Evolutionary conservation across 2,797 vertebrate genomes (phyloP).

Genomic region (Falco columbarius): DNA sequence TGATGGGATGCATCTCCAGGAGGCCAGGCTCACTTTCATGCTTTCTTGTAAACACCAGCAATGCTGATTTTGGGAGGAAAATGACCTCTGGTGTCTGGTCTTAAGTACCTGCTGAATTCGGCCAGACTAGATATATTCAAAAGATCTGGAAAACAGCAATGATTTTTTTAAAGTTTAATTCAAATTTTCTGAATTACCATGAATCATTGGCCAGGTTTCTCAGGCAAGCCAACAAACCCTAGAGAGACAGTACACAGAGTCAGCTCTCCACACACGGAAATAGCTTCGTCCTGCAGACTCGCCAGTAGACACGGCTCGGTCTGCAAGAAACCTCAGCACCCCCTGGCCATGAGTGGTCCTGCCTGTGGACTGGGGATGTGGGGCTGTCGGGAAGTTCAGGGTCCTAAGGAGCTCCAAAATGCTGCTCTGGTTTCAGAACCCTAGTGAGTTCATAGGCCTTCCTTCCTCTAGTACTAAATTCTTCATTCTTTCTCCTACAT

Average conservation of each 20-base stretch:
- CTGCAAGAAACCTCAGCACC: not conserved
- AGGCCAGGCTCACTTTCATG: not conserved
- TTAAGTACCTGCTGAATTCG: not conserved
- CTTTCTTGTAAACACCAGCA: not conserved
- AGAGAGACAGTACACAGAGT: not conserved
- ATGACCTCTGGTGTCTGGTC: not conserved
- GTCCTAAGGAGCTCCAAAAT: not conserved
- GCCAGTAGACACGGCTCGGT: too few relatives aligned
- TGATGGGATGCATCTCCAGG: not conserved
- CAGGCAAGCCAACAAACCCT: not conserved
- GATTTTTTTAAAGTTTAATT: not conserved
- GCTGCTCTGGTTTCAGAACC: not conserved
- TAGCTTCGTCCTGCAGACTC: not conserved
- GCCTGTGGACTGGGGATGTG: fast-evolving
- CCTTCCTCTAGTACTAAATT: not conserved
- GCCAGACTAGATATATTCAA: not conserved
- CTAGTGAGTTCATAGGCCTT: not conserved
- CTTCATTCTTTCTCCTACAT: not conserved
- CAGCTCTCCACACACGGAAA: not conserved
- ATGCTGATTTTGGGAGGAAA: not conserved
- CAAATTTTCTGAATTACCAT: not conserved
- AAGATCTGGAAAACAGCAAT: not conserved
- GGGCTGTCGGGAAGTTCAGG: not conserved
- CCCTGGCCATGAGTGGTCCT: not conserved
- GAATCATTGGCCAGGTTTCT: not conserved